phyloP scores from a whole-genome alignment of 2,888 invertebrate species.

The Chorisops tibialis region DNA sequence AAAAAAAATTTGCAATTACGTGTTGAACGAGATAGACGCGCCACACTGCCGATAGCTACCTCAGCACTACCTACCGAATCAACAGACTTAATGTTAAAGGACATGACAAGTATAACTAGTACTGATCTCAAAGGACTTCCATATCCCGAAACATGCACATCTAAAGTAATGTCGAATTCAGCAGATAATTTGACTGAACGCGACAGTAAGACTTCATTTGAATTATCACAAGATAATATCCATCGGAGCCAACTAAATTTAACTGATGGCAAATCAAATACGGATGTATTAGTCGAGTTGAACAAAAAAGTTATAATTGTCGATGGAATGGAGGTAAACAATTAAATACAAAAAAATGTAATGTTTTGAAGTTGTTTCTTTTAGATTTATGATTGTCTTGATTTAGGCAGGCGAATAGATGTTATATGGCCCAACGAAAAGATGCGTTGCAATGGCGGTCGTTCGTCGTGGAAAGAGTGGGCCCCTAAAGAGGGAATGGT shows the following conservation, averaged over 20 bases:
- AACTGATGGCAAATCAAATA: slow-evolving; percentile 24
- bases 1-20: slow-evolving; percentile 23
- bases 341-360: neutral
- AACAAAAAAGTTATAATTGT: slow-evolving; percentile 51
- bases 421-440: slow-evolving; percentile 94
- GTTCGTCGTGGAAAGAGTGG: slow-evolving; percentile 89
- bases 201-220: neutral
- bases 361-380: neutral
- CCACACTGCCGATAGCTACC: slow-evolving; percentile 42
- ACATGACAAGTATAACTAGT: neutral
- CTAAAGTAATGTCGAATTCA: neutral
- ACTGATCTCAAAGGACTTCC: neutral
- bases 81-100: slow-evolving; percentile 27
- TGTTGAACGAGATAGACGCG: slow-evolving; percentile 44
- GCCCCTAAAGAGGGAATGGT: slow-evolving; percentile 88
- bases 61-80: slow-evolving; percentile 28
- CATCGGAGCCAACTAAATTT: neutral
- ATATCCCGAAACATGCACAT: neutral
- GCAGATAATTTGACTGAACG: slow-evolving; percentile 1
- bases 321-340: slow-evolving; percentile 48
- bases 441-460: slow-evolving; percentile 81
- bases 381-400: slow-evolving; percentile 85
- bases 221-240: neutral
- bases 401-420: slow-evolving; percentile 83
- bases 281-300: slow-evolving; percentile 34